These are phyloP conservation scores for Notospermus geniculatus DNA, from an alignment of 1,140 invertebrate species.

Conservation along the genomic window DNA sequence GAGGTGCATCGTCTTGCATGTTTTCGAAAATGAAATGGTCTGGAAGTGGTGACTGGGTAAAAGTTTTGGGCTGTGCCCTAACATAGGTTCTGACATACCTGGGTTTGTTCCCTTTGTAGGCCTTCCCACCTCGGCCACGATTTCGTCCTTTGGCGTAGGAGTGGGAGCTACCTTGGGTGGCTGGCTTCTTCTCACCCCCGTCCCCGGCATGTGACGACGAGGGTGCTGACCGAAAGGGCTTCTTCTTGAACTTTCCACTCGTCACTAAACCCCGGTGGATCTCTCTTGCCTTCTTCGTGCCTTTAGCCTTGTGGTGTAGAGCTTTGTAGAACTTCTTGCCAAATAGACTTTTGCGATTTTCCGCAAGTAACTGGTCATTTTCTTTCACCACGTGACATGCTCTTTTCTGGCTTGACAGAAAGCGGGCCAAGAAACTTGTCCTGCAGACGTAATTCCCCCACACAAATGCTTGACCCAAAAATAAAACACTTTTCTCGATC, in stretches of 20 bases:
- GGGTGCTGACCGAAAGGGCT: not conserved
- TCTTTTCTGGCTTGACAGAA: not conserved
- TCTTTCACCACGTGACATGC: not conserved
- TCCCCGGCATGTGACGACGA: not conserved
- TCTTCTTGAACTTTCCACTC: not conserved
- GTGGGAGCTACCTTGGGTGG: no score
- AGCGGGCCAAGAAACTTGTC: not conserved
- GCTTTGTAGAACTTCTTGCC: conserved; percentile 4
- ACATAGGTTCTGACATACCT: no score
- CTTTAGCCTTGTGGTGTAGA: conserved; percentile 1
- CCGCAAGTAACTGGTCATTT: not conserved
- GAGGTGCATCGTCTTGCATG: not conserved
- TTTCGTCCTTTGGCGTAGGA: no score
- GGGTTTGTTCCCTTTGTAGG: no score
- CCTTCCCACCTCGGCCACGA: no score
- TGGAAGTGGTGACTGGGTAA: not conserved
- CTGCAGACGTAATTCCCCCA: not conserved
- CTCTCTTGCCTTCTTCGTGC: conserved; percentile 4
- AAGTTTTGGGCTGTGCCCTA: not conserved
- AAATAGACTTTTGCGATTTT: not conserved
- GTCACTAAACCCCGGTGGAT: not conserved
- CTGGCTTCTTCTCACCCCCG: no score
- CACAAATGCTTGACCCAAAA: conserved; percentile 2
- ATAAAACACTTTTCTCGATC: not conserved
- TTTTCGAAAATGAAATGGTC: not conserved